phyloP scores from a whole-genome alignment of 2,888 invertebrate species.

The Macrophya alboannulata region DNA sequence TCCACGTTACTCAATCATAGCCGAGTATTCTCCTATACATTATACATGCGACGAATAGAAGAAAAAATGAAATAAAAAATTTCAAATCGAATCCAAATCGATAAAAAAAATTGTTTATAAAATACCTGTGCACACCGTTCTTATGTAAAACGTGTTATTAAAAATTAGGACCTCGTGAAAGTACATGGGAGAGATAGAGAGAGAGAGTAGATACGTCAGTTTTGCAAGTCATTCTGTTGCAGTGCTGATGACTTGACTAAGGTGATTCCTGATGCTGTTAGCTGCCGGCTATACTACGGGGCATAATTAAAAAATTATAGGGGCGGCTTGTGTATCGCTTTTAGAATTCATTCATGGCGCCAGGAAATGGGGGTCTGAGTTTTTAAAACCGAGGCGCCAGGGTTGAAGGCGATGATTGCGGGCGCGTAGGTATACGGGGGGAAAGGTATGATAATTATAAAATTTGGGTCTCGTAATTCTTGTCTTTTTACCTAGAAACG shows the following conservation, averaged over 20 bases:
- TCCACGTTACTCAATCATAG: too few species aligned
- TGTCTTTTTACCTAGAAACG: too few species aligned
- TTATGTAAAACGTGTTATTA: conserved; percentile 66
- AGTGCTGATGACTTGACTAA: conserved; percentile 29
- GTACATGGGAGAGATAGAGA: conserved; percentile 48
- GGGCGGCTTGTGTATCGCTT: conserved; percentile 65
- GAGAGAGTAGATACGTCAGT: conserved; percentile 53
- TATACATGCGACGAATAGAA: too few species aligned
- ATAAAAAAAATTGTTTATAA: too few species aligned
- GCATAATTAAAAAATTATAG: conserved; percentile 78
- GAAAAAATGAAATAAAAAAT: too few species aligned
- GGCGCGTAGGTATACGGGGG: neutral
- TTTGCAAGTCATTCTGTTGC: conserved; percentile 37
- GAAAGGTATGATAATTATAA: neutral
- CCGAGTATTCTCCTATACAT: too few species aligned
- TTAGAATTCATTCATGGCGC: conserved; percentile 71
- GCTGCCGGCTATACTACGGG: conserved; percentile 58
- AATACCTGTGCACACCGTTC: neutral
- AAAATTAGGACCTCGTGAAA: conserved; percentile 66
- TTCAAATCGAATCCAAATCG: too few species aligned
- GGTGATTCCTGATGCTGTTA: conserved; percentile 66
- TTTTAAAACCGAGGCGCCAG: neutral
- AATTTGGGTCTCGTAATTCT: neutral
- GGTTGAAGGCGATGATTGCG: neutral
- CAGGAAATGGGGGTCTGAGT: conserved; percentile 66